Conservation (phyloP, 2,888 invertebrate genomes). For the Cremastobaeus sp. region DNA sequence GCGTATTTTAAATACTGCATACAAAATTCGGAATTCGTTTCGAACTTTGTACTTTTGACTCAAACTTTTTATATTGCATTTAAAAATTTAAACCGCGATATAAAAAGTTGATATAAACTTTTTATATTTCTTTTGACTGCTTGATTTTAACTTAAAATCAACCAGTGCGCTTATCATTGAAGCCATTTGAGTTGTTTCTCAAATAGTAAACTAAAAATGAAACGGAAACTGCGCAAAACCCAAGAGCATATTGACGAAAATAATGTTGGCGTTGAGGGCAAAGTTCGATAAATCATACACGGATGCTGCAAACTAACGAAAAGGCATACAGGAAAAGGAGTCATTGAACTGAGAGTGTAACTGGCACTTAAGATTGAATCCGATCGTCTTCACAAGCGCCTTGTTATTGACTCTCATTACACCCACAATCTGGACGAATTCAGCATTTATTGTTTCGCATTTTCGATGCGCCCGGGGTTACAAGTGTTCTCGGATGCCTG, state of each 20-base stretch:
- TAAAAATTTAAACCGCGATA: too few relatives aligned
- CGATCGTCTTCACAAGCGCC: constrained; percentile 64
- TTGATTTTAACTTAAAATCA: too few relatives aligned
- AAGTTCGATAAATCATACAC: constrained; percentile 39
- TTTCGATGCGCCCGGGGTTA: constrained; percentile 23
- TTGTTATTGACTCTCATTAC: constrained; percentile 66
- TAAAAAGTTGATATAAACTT: too few relatives aligned
- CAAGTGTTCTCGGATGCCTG: too few relatives aligned
- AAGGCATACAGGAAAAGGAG: constrained; percentile 71
- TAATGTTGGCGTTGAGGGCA: constrained; percentile 37
- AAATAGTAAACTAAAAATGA: constrained; percentile 7
- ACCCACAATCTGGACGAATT: constrained; percentile 27
- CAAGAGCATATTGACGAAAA: constrained; percentile 34
- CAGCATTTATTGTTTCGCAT: constrained; percentile 23
- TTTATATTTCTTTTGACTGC: too few relatives aligned
- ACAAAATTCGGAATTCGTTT: too few relatives aligned
- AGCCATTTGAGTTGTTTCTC: too few relatives aligned
- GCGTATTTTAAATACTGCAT: too few relatives aligned
- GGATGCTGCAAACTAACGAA: constrained; percentile 54
- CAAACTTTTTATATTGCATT: too few relatives aligned
- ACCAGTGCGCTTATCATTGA: too few relatives aligned
- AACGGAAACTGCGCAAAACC: constrained; percentile 3
- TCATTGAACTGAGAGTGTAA: constrained; percentile 65
- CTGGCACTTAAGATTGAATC: constrained; percentile 67
- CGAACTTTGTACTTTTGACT: too few relatives aligned